Base-by-base conservation (phyloP, 2,797 vertebrate species). In the Octomys mimax region DNA sequence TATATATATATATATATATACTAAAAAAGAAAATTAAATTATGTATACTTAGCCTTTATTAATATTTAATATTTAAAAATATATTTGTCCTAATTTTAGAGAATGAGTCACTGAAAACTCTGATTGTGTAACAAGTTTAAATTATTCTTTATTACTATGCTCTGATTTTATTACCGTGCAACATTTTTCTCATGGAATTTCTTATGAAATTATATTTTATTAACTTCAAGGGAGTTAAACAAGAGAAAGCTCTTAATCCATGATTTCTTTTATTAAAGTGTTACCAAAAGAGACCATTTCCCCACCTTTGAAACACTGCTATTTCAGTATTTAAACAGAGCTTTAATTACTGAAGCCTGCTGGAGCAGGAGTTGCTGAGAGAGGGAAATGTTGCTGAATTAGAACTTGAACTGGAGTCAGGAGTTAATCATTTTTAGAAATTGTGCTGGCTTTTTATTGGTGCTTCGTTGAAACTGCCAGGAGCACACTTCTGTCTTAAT, bases 391-490 rank as follows among this genome's bases (percentile, higher is more conserved):
- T 66, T 96, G 71, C 79, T 87, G 80, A 92, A 96, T 87, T 95
- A 91, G 89, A 92, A 91, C 39, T 95, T 96, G 85, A 96, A 95
- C 33, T 70, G 31, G 77, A 94, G 59, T 97, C 57, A 97, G 95
- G 46, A 89, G 66, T 97, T 96, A 95, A 95, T 96, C 80, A 95
- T 83, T 97, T 96, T 97, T 95, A 95, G 66, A 95, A 95, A 92
- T 66, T 91, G 36, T 91, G 39, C 57, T 71, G 85, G 28, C 26
- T 89, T 96, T 80, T 94, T 85, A 96, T 93, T 36, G 24, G 71
- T 85, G 22, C 77, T 92, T 87, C 18, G 36, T 89, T 78, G 36
- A 87, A 92, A 93, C 64, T 94, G 19, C 64, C 86, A 39, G n/a
- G 64, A 94, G 66, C 78, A 82, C 62, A 73, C 84, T 97, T 92